phyloP scores from a whole-genome alignment of 1,140 invertebrate genomes.

The Diploscapter pachys region DNA sequence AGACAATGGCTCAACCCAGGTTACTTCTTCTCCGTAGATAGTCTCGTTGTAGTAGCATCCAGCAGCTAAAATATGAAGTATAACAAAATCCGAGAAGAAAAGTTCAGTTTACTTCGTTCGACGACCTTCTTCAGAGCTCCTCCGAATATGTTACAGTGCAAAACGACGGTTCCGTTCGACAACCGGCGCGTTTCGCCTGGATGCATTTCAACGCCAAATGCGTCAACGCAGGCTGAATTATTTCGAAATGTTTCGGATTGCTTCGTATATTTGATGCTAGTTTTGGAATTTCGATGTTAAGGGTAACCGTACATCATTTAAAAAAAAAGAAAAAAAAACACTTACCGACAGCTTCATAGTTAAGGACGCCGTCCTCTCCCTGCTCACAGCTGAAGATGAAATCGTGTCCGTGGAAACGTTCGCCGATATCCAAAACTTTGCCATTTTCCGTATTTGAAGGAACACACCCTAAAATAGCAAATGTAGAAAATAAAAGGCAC shows the following conservation, averaged over 20 bases:
- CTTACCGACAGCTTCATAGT: conserved; percentile 19
- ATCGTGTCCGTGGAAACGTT: conserved; percentile 15
- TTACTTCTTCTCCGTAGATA: conserved; percentile 25
- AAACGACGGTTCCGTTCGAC: conserved; percentile 27
- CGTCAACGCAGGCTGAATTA: conserved; percentile 26
- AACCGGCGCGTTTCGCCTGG: conserved; percentile 21
- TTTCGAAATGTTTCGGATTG: neutral
- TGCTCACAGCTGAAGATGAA: conserved; percentile 23
- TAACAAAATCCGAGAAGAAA: neutral
- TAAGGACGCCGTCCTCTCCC: conserved; percentile 25
- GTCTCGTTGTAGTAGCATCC: conserved; percentile 35
- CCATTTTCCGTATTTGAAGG: conserved; percentile 21
- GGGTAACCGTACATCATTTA: too few relatives aligned
- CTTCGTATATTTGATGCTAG: neutral
- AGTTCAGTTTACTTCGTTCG: conserved; percentile 15
- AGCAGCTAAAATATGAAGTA: conserved; percentile 12
- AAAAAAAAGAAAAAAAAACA: neutral
- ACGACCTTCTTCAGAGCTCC: conserved; percentile 36
- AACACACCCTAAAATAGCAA: conserved; percentile 14
- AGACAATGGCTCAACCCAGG: conserved; percentile 27
- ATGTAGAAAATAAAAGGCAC: too few relatives aligned
- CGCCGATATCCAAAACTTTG: conserved; percentile 16
- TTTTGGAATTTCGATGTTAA: too few relatives aligned
- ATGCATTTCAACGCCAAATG: conserved; percentile 20
- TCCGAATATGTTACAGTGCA: conserved; percentile 27